These are phyloP conservation scores for Drosophila ambigua DNA, from an alignment of 1,140 invertebrate genomes.

Conservation along the genomic window DNA sequence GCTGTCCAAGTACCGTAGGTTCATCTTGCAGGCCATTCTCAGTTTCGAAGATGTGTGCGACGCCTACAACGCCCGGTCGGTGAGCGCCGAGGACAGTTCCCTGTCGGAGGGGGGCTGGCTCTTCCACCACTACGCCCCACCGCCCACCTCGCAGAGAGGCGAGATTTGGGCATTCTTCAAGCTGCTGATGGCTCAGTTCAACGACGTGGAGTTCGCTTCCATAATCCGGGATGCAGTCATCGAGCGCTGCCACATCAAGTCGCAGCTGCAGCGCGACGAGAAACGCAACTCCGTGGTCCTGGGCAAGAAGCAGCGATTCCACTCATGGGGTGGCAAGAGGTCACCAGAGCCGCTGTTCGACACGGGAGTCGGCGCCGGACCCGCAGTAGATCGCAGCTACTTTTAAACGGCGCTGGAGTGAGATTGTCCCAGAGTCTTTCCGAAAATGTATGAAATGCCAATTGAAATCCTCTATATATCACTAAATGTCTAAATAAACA, in stretches of 20 bases:
- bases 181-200: constrained; percentile 79
- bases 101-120: constrained; percentile 42
- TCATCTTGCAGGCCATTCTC: constrained; percentile 75
- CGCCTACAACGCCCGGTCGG: constrained; percentile 61
- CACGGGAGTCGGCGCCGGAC: constrained; percentile 6
- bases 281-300: constrained; percentile 78
- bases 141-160: constrained; percentile 64
- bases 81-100: constrained; percentile 33
- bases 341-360: constrained; percentile 44
- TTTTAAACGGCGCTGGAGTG: constrained; percentile 31
- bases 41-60: constrained; percentile 82
- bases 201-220: constrained; percentile 69
- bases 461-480: constrained; percentile 42
- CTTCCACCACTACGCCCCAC: constrained; percentile 67
- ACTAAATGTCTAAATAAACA: constrained; percentile 68
- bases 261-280: constrained; percentile 71
- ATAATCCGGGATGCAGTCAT: constrained; percentile 75
- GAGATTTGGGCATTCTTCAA: constrained; percentile 82
- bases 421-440: constrained; percentile 4
- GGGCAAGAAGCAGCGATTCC: constrained; percentile 83
- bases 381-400: constrained; percentile 37
- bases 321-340: constrained; percentile 84
- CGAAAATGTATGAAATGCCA: constrained; percentile 70
- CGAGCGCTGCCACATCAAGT: constrained; percentile 74
- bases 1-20: constrained; percentile 72